Percentiles rank a stretch among this genome's conserved stretches.
Conservation (phyloP, 2,113 vertebrate species). For the Gasterosteus aculeatus region DNA sequence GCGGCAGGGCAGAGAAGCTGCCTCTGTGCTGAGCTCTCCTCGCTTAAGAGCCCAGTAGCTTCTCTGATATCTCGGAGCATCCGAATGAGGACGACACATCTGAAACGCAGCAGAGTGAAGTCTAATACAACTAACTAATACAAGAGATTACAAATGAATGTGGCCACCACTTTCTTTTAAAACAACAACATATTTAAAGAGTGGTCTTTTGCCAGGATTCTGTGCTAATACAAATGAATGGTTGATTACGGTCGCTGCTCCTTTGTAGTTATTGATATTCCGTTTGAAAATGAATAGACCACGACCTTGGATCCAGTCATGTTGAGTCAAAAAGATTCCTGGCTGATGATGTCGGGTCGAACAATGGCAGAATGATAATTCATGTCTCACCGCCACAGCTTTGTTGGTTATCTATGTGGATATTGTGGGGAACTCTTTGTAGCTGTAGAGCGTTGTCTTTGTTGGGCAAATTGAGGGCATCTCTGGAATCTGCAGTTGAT, state of each 20-base stretch:
- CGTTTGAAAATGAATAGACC: constrained; percentile 8
- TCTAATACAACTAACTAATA: too few relatives aligned
- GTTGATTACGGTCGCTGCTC: neutral
- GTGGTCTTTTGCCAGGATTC: neutral
- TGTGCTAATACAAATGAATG: neutral
- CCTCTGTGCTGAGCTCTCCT: constrained; percentile 38
- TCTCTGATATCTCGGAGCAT: constrained; percentile 43
- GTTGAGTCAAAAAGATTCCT: constrained; percentile 9
- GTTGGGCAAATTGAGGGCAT: constrained; percentile 21
- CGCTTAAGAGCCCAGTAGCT: constrained; percentile 43
- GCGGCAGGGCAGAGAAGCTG: constrained; percentile 58
- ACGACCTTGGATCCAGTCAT: constrained; percentile 10
- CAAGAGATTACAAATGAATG: constrained; percentile 32
- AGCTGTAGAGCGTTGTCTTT: constrained; percentile 15
- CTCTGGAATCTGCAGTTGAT: constrained; percentile 28
- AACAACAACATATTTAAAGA: neutral
- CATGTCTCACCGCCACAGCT: neutral
- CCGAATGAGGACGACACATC: constrained; percentile 31
- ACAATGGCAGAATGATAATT: constrained; percentile 35
- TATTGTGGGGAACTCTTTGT: neutral
- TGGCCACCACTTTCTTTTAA: constrained; percentile 2
- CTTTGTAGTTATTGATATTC: neutral
- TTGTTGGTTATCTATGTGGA: constrained; percentile 12
- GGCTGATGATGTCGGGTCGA: constrained; percentile 28
- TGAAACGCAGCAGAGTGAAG: constrained; percentile 25